Evolutionary conservation across 2,888 invertebrate genomes (phyloP).

Genomic region (Drosophila robusta): DNA sequence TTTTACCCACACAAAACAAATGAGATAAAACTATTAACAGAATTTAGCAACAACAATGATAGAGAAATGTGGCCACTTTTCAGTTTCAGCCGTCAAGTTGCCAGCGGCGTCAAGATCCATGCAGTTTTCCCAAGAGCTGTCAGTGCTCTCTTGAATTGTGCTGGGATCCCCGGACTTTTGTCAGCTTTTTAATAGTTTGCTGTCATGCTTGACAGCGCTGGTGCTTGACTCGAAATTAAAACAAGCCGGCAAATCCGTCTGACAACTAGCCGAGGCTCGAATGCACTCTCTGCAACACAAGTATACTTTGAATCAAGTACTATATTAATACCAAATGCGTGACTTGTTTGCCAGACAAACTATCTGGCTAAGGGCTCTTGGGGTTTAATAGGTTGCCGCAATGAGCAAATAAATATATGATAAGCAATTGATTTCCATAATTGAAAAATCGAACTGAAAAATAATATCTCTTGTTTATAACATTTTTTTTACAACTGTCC

Average conservation of each 20-base stretch:
- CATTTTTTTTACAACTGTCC: no score
- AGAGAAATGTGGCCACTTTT: slow-evolving; percentile 79
- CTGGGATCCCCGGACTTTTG: slow-evolving; percentile 57
- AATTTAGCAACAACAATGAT: slow-evolving; percentile 79
- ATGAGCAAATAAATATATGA: no score
- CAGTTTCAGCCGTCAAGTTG: slow-evolving; percentile 61
- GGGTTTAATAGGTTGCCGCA: no score
- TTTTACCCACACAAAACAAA: slow-evolving; percentile 57
- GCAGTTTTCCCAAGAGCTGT: slow-evolving; percentile 74
- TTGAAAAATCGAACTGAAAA: no score
- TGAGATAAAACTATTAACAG: slow-evolving; percentile 81
- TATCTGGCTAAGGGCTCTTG: no score
- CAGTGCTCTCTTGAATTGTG: slow-evolving; percentile 64
- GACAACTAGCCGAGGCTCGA: slow-evolving; percentile 15
- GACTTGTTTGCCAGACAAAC: no score
- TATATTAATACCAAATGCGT: background rate
- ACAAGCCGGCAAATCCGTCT: background rate
- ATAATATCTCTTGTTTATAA: no score
- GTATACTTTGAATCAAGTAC: background rate
- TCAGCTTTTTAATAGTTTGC: slow-evolving; percentile 68
- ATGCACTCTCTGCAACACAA: slow-evolving; percentile 29
- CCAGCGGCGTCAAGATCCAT: slow-evolving; percentile 36
- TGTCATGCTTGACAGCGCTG: slow-evolving; percentile 72
- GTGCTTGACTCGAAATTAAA: slow-evolving; percentile 68
- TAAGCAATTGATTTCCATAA: no score